A percentile compares a stretch with the other conserved stretches of the same genome.
Conservation (phyloP, 1,140 invertebrate species). For the Drosophila azteca region DNA sequence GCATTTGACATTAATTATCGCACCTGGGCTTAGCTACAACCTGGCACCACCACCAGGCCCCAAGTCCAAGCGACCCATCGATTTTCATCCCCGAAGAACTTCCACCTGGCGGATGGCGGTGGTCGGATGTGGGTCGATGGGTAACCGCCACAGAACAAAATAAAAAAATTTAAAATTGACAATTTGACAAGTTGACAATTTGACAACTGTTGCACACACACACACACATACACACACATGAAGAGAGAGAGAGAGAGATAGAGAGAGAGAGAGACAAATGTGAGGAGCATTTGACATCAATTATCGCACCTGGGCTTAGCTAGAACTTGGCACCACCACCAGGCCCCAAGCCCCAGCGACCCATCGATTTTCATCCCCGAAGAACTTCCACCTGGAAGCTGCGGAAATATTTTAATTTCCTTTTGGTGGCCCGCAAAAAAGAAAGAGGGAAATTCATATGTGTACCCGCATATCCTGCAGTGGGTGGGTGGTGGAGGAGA, state of each 20-base stretch:
- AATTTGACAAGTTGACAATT: conserved; percentile 82
- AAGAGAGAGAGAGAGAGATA: too few relatives aligned
- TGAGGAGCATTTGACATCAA: conserved; percentile 76
- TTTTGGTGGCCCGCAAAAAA: conserved; percentile 50
- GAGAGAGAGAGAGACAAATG: conserved; percentile 43
- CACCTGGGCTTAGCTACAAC: conserved; percentile 43
- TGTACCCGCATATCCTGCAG: conserved; percentile 29
- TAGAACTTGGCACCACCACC: conserved; percentile 1
- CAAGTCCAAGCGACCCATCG: conserved; percentile 26
- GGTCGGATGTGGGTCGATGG: conserved; percentile 2
- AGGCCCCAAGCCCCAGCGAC: background rate
- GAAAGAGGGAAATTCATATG: conserved; percentile 1
- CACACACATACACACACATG: too few relatives aligned
- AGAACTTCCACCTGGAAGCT: conserved; percentile 39
- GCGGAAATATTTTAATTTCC: conserved; percentile 80
- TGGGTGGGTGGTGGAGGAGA: background rate
- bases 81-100: conserved; percentile 52
- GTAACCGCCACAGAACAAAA: conserved; percentile 32
- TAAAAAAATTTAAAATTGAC: conserved; percentile 61
- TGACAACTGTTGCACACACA: conserved; percentile 31
- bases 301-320: conserved; percentile 64
- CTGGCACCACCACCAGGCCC: background rate
- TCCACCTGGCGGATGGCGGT: too few relatives aligned
- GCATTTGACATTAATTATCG: conserved; percentile 80
- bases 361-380: conserved; percentile 59